Percentiles rank a stretch among this genome's conserved stretches.
Evolutionary conservation across 2,113 vertebrate species (phyloP).

Genomic region (Oncorhynchus keta): DNA sequence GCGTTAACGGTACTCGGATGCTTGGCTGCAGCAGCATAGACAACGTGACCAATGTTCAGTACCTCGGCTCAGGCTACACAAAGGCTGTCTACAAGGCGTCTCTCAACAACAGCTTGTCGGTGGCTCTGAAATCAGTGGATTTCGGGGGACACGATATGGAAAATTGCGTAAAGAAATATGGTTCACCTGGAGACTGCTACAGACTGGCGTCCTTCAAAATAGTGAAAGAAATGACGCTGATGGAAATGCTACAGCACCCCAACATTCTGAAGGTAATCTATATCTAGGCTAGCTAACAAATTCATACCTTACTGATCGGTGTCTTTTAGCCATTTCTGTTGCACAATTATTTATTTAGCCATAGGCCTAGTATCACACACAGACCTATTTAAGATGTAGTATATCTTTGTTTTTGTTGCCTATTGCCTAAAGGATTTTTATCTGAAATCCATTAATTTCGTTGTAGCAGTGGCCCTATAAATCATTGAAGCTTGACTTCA

Average conservation of each 20-base stretch:
- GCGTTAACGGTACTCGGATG: constrained; percentile 37
- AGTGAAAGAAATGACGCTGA: constrained; percentile 87
- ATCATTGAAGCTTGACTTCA: background rate
- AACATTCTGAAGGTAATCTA: constrained; percentile 83
- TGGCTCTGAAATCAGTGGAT: constrained; percentile 87
- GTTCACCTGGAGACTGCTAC: constrained; percentile 79
- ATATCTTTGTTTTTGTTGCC: background rate
- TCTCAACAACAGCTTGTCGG: constrained; percentile 79
- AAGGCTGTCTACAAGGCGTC: constrained; percentile 86
- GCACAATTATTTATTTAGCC: background rate
- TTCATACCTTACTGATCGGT: background rate
- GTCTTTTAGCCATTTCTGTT: background rate
- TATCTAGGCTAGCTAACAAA: background rate
- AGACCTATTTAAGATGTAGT: background rate
- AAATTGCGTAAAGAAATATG: constrained; percentile 80
- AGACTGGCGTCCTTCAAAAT: constrained; percentile 85
- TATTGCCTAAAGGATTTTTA: background rate
- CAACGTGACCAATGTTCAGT: constrained; percentile 77
- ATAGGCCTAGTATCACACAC: background rate
- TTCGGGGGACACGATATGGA: constrained; percentile 86
- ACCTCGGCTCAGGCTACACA: constrained; percentile 88
- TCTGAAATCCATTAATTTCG: background rate
- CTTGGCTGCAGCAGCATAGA: constrained; percentile 80
- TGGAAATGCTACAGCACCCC: constrained; percentile 82
- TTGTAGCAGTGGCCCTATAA: background rate